phyloP scores from a whole-genome alignment of 2,888 invertebrate species.

The Folsomia manolachei region DNA sequence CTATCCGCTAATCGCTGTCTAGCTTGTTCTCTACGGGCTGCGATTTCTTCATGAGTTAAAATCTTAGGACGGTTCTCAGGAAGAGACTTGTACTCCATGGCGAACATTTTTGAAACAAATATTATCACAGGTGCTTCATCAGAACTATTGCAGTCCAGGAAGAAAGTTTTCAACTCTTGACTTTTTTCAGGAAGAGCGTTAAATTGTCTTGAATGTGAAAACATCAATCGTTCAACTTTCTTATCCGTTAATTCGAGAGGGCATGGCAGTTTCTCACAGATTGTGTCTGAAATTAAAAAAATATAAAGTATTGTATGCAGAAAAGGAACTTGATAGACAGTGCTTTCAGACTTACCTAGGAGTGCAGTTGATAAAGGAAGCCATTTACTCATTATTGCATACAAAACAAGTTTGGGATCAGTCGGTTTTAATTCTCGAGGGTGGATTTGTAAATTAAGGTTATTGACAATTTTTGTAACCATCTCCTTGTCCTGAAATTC shows the following conservation, averaged over 20 bases:
- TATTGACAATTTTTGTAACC: constrained; percentile 67
- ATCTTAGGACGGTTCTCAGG: constrained; percentile 77
- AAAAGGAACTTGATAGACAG: background rate
- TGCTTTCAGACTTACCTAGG: constrained; percentile 57
- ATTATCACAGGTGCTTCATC: constrained; percentile 67
- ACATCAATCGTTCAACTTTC: constrained; percentile 79
- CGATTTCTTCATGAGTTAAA: constrained; percentile 72
- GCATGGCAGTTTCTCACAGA: constrained; percentile 75
- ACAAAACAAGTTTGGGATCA: constrained; percentile 74
- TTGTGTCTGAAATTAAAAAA: constrained; percentile 60
- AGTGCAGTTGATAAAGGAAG: constrained; percentile 78
- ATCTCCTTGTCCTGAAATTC: constrained; percentile 68
- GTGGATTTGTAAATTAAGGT: constrained; percentile 71
- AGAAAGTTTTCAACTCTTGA: constrained; percentile 67
- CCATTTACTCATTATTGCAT: constrained; percentile 84
- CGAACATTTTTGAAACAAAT: constrained; percentile 88
- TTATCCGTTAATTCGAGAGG: constrained; percentile 72
- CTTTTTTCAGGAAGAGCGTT: constrained; percentile 68
- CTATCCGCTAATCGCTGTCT: constrained; percentile 65
- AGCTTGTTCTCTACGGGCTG: constrained; percentile 65
- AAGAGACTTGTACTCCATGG: constrained; percentile 68
- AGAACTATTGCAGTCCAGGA: constrained; percentile 66
- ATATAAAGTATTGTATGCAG: background rate
- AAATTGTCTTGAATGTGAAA: constrained; percentile 67
- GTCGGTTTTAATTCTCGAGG: constrained; percentile 73